These are phyloP conservation scores for Brachylomia viminalis DNA, from an alignment of 2,888 invertebrate genomes.

Conservation along the genomic window DNA sequence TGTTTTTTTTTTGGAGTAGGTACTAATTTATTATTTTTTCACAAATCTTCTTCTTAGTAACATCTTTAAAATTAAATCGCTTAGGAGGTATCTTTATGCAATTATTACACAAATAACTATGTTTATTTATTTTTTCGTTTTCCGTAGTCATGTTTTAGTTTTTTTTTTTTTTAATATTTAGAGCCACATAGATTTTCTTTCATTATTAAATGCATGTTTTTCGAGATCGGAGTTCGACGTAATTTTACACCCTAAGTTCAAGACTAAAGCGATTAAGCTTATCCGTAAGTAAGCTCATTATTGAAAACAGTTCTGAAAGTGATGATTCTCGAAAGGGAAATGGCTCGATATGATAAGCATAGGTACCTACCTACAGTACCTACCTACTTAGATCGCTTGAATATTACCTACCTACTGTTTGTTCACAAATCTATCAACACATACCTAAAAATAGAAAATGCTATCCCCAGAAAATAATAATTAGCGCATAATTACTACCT, in stretches of 20 bases:
- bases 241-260: neutral
- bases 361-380: neutral
- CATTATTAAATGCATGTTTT: neutral
- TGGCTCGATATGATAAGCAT: no score
- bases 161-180: neutral
- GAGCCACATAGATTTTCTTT: neutral
- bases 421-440: neutral
- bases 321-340: neutral
- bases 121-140: neutral
- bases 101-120: no score
- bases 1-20: no score
- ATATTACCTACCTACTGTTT: neutral
- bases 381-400: neutral
- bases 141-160: neutral
- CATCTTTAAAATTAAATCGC: no score
- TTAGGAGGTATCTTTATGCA: no score
- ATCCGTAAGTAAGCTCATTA: neutral
- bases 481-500: neutral
- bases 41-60: no score
- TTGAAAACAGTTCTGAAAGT: neutral
- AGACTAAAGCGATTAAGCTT: neutral
- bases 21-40: no score
- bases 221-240: neutral
- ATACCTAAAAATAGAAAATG: neutral
- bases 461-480: neutral